Evolutionary conservation across 2,113 vertebrate genomes (phyloP).

Genomic region (Hemiscyllium ocellatum): DNA sequence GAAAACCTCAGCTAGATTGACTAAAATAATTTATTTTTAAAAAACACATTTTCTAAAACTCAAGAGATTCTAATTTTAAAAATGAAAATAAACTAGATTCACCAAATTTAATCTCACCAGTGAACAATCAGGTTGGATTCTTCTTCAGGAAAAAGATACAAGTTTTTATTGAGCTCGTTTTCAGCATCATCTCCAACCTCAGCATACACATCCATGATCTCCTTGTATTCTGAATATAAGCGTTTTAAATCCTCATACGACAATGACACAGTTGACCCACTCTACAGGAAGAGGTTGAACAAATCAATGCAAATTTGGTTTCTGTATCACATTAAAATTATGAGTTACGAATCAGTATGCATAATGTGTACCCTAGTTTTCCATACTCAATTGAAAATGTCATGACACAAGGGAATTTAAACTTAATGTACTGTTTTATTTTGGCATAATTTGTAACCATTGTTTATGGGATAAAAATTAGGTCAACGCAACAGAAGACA

Average conservation of each 20-base stretch:
- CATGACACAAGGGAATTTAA: not conserved
- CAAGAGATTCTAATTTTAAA: not conserved
- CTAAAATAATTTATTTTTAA: not conserved
- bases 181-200: conserved; percentile 44
- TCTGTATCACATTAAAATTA: not conserved
- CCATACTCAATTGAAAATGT: not conserved
- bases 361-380: not conserved
- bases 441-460: not conserved
- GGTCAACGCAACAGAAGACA: not conserved
- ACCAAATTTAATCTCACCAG: conserved; percentile 52
- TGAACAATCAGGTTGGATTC: conserved; percentile 54
- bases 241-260: conserved; percentile 52
- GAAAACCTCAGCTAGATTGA: not conserved
- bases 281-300: conserved; percentile 34
- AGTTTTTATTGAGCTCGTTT: conserved; percentile 51
- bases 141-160: conserved; percentile 51
- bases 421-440: not conserved
- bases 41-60: not conserved
- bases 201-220: conserved; percentile 48
- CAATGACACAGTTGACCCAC: conserved; percentile 55
- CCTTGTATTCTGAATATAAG: conserved; percentile 56
- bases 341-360: not conserved
- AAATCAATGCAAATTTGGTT: conserved; percentile 12
- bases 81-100: not conserved
- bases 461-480: not conserved